Base-by-base conservation (phyloP, 2,113 vertebrate species). In the Festucalex cinctus region DNA sequence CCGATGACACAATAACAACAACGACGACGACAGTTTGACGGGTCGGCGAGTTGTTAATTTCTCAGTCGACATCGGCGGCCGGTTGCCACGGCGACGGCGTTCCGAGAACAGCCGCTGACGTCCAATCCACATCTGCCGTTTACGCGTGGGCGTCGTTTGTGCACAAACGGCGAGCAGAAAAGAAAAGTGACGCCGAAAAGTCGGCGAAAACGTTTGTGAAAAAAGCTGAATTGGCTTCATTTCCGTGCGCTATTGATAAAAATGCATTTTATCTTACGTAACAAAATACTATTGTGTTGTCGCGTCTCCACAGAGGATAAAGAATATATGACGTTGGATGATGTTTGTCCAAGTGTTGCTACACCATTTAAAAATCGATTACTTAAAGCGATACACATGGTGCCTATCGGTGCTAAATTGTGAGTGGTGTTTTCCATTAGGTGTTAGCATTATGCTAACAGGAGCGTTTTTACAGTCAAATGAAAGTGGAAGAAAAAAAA, bases 111-210 rank as follows among this genome's bases (percentile, higher is more conserved):
- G 26, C 54, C 3, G 14, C 28, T 16, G 26, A 6, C 14, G 14
- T 6, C 26, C 63, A 82, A 71, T 75, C 73, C 79, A 84, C 88
- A 88, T 83, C 86, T 83, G 69, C 70, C 79, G 85, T 78, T 84
- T 81, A 65, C 81, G 58, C 62, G 87, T 90, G 83, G 88, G 88
- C 66, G 86, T 85, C 89, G 83, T 90, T 88, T 88, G 84, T 43
- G 1, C 28, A 69, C 46, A 59, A 39, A 39, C 37, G 1, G 37
- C 8, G 6, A 39, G 8, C 4, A 39, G 7, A 39, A 8, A 9
- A 1, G 6, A 37, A 9, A 39, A 39, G n/a, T n/a, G n/a, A 72
- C 62, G 66, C 68, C 53, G 73, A 35, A 79, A 86, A 86, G 80
- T 79, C 77, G 82, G 81, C 74, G 82, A 77, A 60, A 80, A 59